phyloP scores from a whole-genome alignment of 2,888 invertebrate genomes.

The Formica aserva region DNA sequence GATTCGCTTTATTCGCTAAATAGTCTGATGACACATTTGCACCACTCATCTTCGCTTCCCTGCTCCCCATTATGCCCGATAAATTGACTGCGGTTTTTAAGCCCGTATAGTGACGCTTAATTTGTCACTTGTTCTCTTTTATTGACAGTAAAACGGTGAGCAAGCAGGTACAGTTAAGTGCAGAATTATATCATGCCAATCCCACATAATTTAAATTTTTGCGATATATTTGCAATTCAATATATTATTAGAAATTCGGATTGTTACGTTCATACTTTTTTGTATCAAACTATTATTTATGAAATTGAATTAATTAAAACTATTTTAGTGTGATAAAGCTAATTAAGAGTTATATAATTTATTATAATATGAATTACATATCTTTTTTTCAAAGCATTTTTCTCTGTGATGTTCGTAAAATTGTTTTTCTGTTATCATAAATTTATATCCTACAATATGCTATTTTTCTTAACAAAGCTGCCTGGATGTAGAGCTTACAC shows the following conservation, averaged over 20 bases:
- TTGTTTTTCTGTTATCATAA: constrained; percentile 41
- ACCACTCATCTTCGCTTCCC: constrained; percentile 22
- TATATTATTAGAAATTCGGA: neutral
- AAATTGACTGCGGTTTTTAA: constrained; percentile 36
- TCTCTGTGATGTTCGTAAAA: constrained; percentile 10
- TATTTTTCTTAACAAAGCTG: constrained; percentile 66
- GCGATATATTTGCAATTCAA: neutral
- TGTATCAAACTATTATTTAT: neutral
- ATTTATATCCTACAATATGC: constrained; percentile 56
- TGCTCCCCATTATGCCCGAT: constrained; percentile 12
- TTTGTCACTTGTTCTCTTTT: constrained; percentile 38
- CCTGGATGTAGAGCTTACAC: constrained; percentile 58
- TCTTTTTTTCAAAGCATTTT: neutral
- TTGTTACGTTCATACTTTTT: neutral
- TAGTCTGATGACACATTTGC: constrained; percentile 21
- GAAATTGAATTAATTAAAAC: constrained; percentile 11
- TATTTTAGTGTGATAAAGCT: neutral
- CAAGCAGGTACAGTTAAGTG: neutral
- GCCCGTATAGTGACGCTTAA: constrained; percentile 33
- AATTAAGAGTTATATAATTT: constrained; percentile 5
- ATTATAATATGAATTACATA: constrained; percentile 3
- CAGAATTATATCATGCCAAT: constrained; percentile 10
- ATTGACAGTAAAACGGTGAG: neutral
- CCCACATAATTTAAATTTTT: neutral
- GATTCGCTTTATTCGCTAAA: constrained; percentile 33